Evolutionary conservation across 2,888 invertebrate species (phyloP).

Genomic region (Melinopterus prodromus): DNA sequence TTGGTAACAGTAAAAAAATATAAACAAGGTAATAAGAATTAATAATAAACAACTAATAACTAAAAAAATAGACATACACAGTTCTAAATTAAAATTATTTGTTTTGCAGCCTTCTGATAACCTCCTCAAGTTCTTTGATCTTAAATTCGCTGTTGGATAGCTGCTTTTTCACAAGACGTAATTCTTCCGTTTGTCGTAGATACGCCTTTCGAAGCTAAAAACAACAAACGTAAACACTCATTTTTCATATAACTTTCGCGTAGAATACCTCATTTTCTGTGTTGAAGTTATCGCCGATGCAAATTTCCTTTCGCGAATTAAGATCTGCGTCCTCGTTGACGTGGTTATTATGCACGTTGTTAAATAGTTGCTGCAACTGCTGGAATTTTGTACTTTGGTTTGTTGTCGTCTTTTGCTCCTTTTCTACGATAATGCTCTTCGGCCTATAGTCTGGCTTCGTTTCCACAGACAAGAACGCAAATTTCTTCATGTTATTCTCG

Average conservation of each 20-base stretch:
- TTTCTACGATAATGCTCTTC: slow-evolving; percentile 71
- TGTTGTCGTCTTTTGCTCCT: slow-evolving; percentile 77
- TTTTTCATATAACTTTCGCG: neutral
- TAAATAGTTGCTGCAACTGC: slow-evolving; percentile 80
- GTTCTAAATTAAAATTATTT: slow-evolving; percentile 27
- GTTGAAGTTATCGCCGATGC: slow-evolving; percentile 67
- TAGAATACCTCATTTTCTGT: slow-evolving; percentile 60
- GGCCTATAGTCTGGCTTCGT: slow-evolving; percentile 88
- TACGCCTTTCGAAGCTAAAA: slow-evolving; percentile 78
- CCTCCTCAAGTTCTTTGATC: slow-evolving; percentile 83
- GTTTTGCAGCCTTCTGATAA: slow-evolving; percentile 64
- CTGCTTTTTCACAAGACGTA: slow-evolving; percentile 79
- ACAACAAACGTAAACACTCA: slow-evolving; percentile 17
- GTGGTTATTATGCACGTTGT: slow-evolving; percentile 60
- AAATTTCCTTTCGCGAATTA: slow-evolving; percentile 67
- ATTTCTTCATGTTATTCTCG: slow-evolving; percentile 85
- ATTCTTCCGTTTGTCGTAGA: slow-evolving; percentile 80
- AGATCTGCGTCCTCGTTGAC: slow-evolving; percentile 52
- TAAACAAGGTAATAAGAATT: slow-evolving; percentile 24
- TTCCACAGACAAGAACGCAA: slow-evolving; percentile 85
- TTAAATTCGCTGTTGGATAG: slow-evolving; percentile 80
- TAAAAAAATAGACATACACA: slow-evolving; percentile 13
- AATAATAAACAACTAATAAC: slow-evolving; percentile 27
- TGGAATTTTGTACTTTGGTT: slow-evolving; percentile 85
- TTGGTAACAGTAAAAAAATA: slow-evolving; percentile 29